Percentiles rank a stretch among this genome's conserved stretches.
phyloP scores from a whole-genome alignment of 2,888 invertebrate genomes.

The Xestia ashworthii region DNA sequence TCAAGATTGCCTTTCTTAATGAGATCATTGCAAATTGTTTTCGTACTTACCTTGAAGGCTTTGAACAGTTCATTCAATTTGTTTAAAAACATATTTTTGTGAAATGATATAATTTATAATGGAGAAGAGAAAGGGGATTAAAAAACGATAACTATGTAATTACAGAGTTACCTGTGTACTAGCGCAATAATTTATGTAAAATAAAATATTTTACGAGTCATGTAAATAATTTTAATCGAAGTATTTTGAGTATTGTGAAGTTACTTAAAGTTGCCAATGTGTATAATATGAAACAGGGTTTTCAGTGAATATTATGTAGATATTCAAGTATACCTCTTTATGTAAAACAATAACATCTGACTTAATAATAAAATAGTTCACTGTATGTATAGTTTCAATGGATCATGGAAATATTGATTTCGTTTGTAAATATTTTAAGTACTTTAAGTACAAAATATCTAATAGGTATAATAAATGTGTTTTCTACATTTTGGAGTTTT shows the following conservation, averaged over 20 bases:
- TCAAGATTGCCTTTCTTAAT: background rate
- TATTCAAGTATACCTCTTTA: slow-evolving; percentile 55
- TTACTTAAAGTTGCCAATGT: slow-evolving; percentile 78
- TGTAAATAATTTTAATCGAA: slow-evolving; percentile 64
- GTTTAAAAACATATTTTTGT: background rate
- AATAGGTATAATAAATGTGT: slow-evolving; percentile 78
- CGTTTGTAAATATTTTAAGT: slow-evolving; percentile 79
- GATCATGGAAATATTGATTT: slow-evolving; percentile 69
- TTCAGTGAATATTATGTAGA: slow-evolving; percentile 63
- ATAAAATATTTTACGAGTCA: slow-evolving; percentile 44
- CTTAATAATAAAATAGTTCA: slow-evolving; percentile 42
- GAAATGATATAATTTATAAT: background rate
- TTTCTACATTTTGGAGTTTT: slow-evolving; percentile 70
- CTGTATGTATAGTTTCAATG: slow-evolving; percentile 66
- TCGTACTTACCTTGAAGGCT: slow-evolving; percentile 15
- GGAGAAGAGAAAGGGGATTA: background rate
- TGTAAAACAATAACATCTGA: slow-evolving; percentile 50
- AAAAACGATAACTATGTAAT: slow-evolving; percentile 19
- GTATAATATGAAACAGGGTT: slow-evolving; percentile 76
- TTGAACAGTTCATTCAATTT: slow-evolving; percentile 26
- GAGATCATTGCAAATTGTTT: background rate
- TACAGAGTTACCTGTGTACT: slow-evolving; percentile 63
- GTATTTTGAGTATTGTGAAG: slow-evolving; percentile 67
- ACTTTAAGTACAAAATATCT: slow-evolving; percentile 79
- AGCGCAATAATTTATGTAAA: slow-evolving; percentile 62